These are phyloP conservation scores for Phrynocephalus forsythii DNA, from an alignment of 2,797 vertebrate genomes.

Conservation along the genomic window DNA sequence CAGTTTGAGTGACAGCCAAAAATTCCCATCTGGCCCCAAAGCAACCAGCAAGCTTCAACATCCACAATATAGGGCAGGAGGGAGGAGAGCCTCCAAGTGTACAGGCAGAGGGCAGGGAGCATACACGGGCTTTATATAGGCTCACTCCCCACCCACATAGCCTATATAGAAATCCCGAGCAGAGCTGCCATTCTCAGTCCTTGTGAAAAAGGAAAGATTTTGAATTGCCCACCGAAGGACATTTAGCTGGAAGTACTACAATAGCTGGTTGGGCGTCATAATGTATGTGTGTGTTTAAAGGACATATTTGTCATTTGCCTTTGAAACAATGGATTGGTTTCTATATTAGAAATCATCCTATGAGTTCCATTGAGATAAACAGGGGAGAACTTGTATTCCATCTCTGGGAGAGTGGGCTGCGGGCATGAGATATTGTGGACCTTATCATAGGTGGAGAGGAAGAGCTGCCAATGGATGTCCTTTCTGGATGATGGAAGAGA, in stretches of 20 bases:
- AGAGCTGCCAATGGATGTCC: neutral
- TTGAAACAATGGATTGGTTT: neutral
- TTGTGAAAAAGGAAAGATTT: no score
- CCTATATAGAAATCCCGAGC: no score
- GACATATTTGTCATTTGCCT: neutral
- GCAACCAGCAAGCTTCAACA: no score
- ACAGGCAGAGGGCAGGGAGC: no score
- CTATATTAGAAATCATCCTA: neutral
- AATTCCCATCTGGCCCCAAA: no score
- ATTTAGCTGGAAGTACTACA: neutral
- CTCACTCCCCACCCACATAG: no score
- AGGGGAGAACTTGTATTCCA: neutral
- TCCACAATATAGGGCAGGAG: no score
- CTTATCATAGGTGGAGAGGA: neutral
- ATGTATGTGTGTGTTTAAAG: neutral
- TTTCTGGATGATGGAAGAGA: neutral
- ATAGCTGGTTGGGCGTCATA: neutral
- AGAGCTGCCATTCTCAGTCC: no score
- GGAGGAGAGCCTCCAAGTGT: no score
- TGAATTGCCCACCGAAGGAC: neutral
- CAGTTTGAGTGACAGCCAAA: no score
- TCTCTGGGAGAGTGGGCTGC: no score
- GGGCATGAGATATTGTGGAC: neutral
- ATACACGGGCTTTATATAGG: no score
- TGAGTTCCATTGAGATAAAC: neutral